Conservation (phyloP, 2,113 vertebrate genomes). For the Heterotis niloticus region DNA sequence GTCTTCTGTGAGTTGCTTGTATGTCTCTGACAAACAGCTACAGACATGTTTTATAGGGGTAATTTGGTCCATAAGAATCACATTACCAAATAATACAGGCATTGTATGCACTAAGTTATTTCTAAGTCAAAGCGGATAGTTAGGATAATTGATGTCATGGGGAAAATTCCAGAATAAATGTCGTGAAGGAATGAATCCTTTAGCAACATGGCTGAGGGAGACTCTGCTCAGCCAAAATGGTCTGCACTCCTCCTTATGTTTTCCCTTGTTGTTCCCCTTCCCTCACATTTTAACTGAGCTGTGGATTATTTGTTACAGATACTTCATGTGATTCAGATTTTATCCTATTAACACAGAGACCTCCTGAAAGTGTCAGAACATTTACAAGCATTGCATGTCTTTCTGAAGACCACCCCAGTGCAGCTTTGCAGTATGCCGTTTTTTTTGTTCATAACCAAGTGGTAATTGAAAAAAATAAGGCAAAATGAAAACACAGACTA, state of each 20-base stretch:
- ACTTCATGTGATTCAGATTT: not conserved
- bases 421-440: no score
- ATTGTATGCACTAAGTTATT: constrained; percentile 57
- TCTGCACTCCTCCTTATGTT: not conserved
- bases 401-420: no score
- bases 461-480: no score
- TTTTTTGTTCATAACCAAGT: no score
- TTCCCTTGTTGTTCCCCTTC: no score
- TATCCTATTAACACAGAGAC: not conserved
- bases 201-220: not conserved
- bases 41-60: constrained; percentile 40
- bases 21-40: constrained; percentile 23
- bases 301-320: not conserved
- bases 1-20: constrained; percentile 37
- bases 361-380: no score
- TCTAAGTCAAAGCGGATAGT: constrained; percentile 57
- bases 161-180: constrained; percentile 44
- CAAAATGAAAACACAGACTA: no score
- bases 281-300: no score
- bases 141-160: constrained; percentile 64
- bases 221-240: no score
- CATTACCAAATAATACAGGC: constrained; percentile 23
- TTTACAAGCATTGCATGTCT: no score
- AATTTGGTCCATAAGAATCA: constrained; percentile 29
- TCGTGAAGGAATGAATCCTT: constrained; percentile 37